Evolutionary conservation across 2,113 vertebrate species (phyloP).

Genomic region (Oncorhynchus nerka): DNA sequence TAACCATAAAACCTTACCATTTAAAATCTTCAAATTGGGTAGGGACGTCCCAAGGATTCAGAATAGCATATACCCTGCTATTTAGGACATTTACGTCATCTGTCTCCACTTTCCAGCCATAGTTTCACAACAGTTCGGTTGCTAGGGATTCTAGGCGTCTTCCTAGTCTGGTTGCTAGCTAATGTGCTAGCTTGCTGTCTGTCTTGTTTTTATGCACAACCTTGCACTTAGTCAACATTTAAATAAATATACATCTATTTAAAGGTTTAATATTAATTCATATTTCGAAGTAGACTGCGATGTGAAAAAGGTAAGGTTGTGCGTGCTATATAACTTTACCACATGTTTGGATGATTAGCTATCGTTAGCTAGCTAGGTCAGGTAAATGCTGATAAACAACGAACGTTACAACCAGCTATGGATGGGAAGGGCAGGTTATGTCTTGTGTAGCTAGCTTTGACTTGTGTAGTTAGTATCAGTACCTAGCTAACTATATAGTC

Average conservation of each 20-base stretch:
- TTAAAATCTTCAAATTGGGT: too few species aligned
- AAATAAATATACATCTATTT: background rate
- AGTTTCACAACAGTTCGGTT: constrained; percentile 37
- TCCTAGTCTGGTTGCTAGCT: constrained; percentile 34
- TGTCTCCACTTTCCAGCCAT: constrained; percentile 35
- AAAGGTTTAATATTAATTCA: background rate
- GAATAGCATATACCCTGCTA: too few species aligned
- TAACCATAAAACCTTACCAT: too few species aligned
- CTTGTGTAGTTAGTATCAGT: too few species aligned
- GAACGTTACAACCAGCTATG: too few species aligned
- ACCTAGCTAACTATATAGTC: too few species aligned
- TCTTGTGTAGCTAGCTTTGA: too few species aligned
- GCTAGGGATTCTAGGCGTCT: constrained; percentile 55
- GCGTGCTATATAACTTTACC: background rate
- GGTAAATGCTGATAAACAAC: too few species aligned
- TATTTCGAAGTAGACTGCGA: background rate
- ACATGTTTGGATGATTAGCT: background rate
- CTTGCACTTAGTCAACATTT: background rate
- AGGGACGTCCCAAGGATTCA: too few species aligned
- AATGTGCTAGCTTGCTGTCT: background rate
- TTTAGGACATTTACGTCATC: constrained; percentile 41
- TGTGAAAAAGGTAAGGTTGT: background rate
- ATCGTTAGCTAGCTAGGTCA: background rate
- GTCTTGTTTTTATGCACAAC: background rate
- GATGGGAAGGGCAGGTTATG: too few species aligned